Evolutionary conservation across 2,888 invertebrate genomes (phyloP), one percentile per base, ranked within the genome.

Genomic region (Lutraria lutraria): DNA sequence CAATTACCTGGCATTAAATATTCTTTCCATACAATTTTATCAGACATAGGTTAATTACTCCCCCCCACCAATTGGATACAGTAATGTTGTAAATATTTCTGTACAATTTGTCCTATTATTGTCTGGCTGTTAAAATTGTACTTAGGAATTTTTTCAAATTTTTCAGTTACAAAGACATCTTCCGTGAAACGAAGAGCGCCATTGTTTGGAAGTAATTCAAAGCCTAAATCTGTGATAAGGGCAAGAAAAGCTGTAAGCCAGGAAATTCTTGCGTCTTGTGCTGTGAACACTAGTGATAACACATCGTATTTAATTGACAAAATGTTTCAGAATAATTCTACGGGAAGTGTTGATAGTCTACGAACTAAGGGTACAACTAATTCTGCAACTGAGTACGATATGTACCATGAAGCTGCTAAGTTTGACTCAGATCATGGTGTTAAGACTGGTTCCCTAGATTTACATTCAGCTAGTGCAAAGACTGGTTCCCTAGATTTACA

Each of bases 221-320:
- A 92, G 83, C 89, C 90, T 6, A 92, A 89, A 68, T 90, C 92
- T 92, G 92, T 92, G 92, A 92, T 92, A 90, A 88, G 92, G 76
- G 92, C 92, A 34, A 79, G 92, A 54, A 92, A 92, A 85, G 88
- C 92, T 52, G 88, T 88, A 31, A 92, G 92, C 84, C 90, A 90
- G 68, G 92, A 91, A 72, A 88, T 92, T 81, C 90, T 91, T 82
- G 91, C 89, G 80, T 85, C 91, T 29, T 89, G 91, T 88, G 85
- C 91, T 86, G 91, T 90, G 82, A 88, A 90, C 83, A 87, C 89
- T 21, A 89, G 93, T 72, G 94, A 94, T 87, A 92, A 93, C 83
- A 93, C 95, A 6, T 90, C 93, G 0, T 95, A 94, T 90, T 94
- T 95, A 43, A 94, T 95, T 72, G 95, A 95, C 90, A 95, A 95